Evolutionary conservation across 2,113 vertebrate genomes (phyloP).

Genomic region (Paramisgurnus dabryanus): DNA sequence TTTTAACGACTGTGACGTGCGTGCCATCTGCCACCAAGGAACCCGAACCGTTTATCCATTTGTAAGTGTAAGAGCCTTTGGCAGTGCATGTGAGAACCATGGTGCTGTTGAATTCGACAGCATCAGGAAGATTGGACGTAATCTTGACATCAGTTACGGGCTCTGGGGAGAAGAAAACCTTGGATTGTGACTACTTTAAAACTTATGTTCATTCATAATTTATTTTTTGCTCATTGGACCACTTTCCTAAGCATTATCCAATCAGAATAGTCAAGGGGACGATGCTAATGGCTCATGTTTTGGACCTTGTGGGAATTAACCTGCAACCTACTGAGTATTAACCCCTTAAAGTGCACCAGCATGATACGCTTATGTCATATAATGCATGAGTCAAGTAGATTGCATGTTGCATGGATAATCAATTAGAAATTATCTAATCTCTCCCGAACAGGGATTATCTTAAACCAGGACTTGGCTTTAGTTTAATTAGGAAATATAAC

Average conservation of each 20-base stretch:
- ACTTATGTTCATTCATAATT: neutral
- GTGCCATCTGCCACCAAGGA: slow-evolving; percentile 38
- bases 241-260: neutral
- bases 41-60: slow-evolving; percentile 55
- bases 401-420: too few relatives aligned
- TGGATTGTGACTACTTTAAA: neutral
- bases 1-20: slow-evolving; percentile 22
- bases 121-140: slow-evolving; percentile 44
- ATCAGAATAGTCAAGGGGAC: neutral
- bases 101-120: slow-evolving; percentile 63
- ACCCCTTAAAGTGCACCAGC: neutral
- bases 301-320: neutral
- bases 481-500: too few relatives aligned
- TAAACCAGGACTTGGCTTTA: too few relatives aligned
- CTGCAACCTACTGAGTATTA: neutral
- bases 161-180: slow-evolving; percentile 55
- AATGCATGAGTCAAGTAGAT: too few relatives aligned
- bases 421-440: too few relatives aligned
- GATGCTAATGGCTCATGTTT: neutral
- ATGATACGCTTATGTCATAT: too few relatives aligned
- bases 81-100: slow-evolving; percentile 68
- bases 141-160: slow-evolving; percentile 59
- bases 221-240: neutral
- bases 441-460: too few relatives aligned
- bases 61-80: slow-evolving; percentile 66